Percentiles rank a stretch among this genome's conserved stretches.
Evolutionary conservation across 2,888 invertebrate genomes (phyloP).

Genomic region (Ophion obscuratus): DNA sequence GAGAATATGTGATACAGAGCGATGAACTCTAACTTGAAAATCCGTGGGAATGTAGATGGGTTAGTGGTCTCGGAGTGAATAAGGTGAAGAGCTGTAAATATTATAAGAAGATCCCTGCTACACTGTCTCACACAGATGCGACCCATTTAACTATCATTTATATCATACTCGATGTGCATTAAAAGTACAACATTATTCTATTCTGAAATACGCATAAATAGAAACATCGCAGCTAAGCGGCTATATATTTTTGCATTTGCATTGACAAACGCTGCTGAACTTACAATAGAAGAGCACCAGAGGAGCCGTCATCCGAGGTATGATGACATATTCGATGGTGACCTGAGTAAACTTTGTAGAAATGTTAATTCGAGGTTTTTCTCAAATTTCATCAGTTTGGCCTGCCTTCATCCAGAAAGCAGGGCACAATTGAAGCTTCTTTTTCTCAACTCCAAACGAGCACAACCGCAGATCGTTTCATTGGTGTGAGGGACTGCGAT

Average conservation of each 20-base stretch:
- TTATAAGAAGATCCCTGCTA: too few species aligned
- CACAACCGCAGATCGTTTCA: constrained; percentile 79
- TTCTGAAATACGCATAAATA: too few species aligned
- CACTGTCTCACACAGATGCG: too few species aligned
- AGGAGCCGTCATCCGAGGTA: neutral
- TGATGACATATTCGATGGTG: neutral
- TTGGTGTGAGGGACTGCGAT: constrained; percentile 79
- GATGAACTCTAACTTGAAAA: too few species aligned
- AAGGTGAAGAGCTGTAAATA: neutral
- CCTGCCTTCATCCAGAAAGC: constrained; percentile 28
- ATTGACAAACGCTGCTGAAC: too few species aligned
- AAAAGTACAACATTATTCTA: neutral
- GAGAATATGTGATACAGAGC: too few species aligned
- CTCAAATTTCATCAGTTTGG: constrained; percentile 45
- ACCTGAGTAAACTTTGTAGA: neutral
- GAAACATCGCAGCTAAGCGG: too few species aligned
- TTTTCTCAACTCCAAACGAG: constrained; percentile 75
- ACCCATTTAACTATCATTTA: too few species aligned
- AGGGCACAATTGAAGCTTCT: constrained; percentile 48
- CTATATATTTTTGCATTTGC: too few species aligned
- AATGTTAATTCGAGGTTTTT: constrained; percentile 28
- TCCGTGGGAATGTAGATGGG: too few species aligned
- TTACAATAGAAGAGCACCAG: too few species aligned
- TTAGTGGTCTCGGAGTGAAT: too few species aligned
- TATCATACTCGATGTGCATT: neutral